Evolutionary conservation across 2,888 invertebrate genomes (phyloP).

Genomic region (Clitarchus hookeri): DNA sequence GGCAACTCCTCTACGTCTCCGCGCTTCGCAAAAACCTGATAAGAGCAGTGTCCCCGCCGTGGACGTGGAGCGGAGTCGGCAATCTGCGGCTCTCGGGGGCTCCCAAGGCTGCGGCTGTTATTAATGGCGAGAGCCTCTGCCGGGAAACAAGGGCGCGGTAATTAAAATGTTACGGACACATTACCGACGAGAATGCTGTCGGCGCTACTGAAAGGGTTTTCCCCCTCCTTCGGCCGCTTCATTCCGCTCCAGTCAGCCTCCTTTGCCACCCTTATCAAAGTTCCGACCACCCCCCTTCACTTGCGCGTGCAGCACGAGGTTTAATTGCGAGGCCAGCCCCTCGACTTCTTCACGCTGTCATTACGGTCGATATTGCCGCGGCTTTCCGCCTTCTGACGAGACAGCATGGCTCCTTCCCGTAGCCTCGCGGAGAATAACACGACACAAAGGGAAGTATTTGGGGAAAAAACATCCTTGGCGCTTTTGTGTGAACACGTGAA

Average conservation of each 20-base stretch:
- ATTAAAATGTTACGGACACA: constrained; percentile 14
- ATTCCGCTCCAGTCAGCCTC: not conserved
- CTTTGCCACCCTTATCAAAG: too few species aligned
- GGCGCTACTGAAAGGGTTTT: not conserved
- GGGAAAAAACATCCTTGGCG: too few species aligned
- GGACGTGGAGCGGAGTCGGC: not conserved
- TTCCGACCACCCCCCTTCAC: too few species aligned
- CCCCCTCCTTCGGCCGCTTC: not conserved
- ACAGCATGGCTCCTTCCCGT: not conserved
- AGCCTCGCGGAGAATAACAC: too few species aligned
- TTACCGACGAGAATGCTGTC: constrained; percentile 6
- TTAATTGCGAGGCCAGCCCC: constrained; percentile 9
- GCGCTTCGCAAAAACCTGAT: too few species aligned
- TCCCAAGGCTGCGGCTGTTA: not conserved
- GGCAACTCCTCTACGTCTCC: too few species aligned
- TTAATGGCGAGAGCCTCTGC: not conserved
- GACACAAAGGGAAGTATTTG: too few species aligned
- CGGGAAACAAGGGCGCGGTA: constrained; percentile 9
- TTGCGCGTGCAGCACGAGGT: not conserved
- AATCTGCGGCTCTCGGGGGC: not conserved
- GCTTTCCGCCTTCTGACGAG: not conserved
- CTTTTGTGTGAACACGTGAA: too few species aligned
- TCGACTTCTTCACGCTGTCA: not conserved
- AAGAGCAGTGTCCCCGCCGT: not conserved
- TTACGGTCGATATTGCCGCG: constrained; percentile 6